A percentile compares a stretch with the other conserved stretches of the same genome.
phyloP scores from a whole-genome alignment of 2,113 vertebrate species.

The Charadrius vociferus region DNA sequence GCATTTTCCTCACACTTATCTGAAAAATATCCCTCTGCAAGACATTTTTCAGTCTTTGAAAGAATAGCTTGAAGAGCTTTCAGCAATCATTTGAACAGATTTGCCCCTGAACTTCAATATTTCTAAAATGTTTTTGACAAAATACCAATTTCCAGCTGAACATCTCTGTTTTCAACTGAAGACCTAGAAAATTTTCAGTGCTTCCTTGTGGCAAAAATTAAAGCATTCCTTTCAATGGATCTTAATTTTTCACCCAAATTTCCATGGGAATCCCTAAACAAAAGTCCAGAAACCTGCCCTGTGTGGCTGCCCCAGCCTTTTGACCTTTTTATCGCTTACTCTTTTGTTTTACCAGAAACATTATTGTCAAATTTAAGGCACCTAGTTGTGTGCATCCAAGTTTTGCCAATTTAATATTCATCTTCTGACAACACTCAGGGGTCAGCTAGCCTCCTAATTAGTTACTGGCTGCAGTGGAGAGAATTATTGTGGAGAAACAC shows the following conservation, averaged over 20 bases:
- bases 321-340: neutral
- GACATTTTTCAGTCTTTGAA: neutral
- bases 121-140: neutral
- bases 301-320: neutral
- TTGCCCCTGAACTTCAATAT: neutral
- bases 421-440: neutral
- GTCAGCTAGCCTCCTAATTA: neutral
- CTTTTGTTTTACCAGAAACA: neutral
- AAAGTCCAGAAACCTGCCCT: neutral
- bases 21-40: neutral
- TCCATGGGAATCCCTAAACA: neutral
- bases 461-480: neutral
- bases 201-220: neutral
- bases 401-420: neutral
- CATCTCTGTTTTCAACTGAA: neutral
- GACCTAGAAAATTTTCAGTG: neutral
- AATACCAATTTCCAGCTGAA: neutral
- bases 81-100: neutral
- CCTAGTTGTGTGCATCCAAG: neutral
- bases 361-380: neutral
- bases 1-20: neutral
- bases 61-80: neutral
- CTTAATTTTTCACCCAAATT: neutral
- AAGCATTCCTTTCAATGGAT: neutral
- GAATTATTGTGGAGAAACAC: neutral